Percentiles rank a stretch among this genome's conserved stretches.
phyloP scores from a whole-genome alignment of 2,113 vertebrate genomes.

The Odocoileus hemionus region DNA sequence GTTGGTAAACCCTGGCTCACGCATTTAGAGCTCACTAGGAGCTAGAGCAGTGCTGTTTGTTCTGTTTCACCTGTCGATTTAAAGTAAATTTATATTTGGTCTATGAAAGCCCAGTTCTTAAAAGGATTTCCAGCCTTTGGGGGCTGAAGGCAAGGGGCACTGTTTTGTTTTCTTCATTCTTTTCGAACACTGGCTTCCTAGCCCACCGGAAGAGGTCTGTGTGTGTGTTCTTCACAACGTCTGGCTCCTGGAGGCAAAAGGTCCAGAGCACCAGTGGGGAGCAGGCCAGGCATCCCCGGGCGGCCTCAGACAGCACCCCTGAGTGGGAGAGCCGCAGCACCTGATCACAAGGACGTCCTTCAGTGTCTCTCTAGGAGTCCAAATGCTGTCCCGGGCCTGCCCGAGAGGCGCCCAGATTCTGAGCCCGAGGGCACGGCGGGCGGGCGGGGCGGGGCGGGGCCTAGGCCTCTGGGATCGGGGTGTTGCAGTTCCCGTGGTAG shows the following conservation, averaged over 20 bases:
- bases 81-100: background rate
- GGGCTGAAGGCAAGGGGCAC: background rate
- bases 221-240: background rate
- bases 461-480: constrained; percentile 89
- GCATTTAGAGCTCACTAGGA: background rate
- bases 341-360: background rate
- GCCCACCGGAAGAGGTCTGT: rapidly evolving
- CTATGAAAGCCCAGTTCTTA: background rate
- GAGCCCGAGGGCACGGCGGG: rapidly evolving
- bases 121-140: background rate
- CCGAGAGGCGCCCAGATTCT: too few relatives aligned
- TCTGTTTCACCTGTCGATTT: background rate
- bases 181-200: background rate
- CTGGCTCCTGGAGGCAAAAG: background rate
- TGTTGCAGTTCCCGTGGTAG: constrained; percentile 98
- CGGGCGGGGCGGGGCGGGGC: rapidly evolving
- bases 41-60: background rate
- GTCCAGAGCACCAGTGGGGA: background rate
- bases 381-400: background rate
- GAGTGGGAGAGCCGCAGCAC: background rate
- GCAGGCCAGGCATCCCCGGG: background rate
- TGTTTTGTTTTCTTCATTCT: background rate
- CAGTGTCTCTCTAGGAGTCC: background rate
- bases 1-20: background rate
- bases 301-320: background rate